Evolutionary conservation across 1,140 invertebrate species (phyloP).

Genomic region (Penaeus japonicus): DNA sequence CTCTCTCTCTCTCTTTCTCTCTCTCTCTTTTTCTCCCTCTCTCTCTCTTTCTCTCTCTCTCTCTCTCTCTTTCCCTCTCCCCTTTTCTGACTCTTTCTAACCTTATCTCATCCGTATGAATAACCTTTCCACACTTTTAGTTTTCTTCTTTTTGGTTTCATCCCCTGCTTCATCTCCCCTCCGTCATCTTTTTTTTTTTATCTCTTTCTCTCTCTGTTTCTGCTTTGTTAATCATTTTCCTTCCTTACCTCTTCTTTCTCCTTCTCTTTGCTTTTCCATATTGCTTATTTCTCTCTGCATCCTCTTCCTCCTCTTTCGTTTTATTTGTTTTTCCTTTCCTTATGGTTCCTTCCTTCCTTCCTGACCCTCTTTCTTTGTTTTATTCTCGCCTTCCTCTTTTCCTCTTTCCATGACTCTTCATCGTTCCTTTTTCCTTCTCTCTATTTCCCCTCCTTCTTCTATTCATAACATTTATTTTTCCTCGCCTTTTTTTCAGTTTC

Average conservation of each 20-base stretch:
- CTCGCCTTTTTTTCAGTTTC: not conserved
- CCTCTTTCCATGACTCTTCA: no score
- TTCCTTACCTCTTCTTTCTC: not conserved
- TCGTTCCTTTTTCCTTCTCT: no score
- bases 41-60: no score
- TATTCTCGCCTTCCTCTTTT: no score
- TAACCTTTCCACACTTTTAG: not conserved
- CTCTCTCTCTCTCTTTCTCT: not conserved
- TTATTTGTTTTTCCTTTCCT: not conserved
- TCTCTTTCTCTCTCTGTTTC: not conserved
- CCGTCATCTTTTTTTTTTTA: not conserved
- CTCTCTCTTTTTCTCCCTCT: no score
- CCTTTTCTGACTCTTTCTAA: no score
- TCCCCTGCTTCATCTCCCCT: not conserved
- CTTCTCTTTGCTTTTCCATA: not conserved
- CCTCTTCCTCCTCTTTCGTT: not conserved
- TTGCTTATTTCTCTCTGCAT: conserved; percentile 14
- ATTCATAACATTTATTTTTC: no score
- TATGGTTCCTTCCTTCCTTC: not conserved
- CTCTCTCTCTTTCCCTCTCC: no score
- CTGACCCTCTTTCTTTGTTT: not conserved
- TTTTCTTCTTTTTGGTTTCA: not conserved
- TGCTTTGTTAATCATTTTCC: not conserved
- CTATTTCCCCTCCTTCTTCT: no score
- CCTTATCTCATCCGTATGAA: not conserved